Evolutionary conservation across 2,113 vertebrate genomes (phyloP).

Genomic region (Dipodomys merriami): DNA sequence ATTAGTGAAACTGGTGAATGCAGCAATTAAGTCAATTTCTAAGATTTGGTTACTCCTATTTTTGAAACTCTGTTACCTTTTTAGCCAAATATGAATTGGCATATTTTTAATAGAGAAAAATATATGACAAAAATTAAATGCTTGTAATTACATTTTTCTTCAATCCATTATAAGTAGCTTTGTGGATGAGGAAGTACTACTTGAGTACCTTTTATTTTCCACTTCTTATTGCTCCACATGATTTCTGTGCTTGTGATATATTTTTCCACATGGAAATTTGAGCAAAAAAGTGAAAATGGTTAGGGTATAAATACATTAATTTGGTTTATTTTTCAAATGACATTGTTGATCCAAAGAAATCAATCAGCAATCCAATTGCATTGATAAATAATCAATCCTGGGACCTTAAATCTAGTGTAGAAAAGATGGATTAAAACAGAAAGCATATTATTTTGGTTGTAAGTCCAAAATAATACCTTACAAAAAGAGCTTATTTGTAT

Average conservation of each 20-base stretch:
- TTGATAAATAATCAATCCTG: conserved; percentile 39
- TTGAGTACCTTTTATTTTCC: neutral
- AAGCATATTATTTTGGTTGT: neutral
- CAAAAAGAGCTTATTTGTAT: neutral
- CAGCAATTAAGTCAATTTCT: too few relatives aligned
- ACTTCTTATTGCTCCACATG: neutral
- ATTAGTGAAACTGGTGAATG: too few relatives aligned
- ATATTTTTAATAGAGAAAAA: neutral
- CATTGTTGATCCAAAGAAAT: conserved; percentile 48
- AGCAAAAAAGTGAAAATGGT: conserved; percentile 3
- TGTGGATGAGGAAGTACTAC: neutral
- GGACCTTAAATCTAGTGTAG: neutral
- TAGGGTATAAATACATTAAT: conserved; percentile 49
- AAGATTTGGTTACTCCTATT: too few relatives aligned
- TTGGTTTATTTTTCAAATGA: conserved; percentile 35
- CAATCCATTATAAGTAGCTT: neutral
- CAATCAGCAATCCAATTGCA: conserved; percentile 11
- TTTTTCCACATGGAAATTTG: neutral
- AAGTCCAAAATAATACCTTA: conserved; percentile 1
- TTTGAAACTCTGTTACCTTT: too few relatives aligned
- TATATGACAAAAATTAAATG: neutral
- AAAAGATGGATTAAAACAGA: neutral
- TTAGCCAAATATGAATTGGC: too few relatives aligned
- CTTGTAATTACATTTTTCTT: too few relatives aligned
- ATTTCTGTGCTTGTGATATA: neutral